Evolutionary conservation across 2,113 vertebrate genomes (phyloP).

Genomic region (Heloderma charlesbogerti): DNA sequence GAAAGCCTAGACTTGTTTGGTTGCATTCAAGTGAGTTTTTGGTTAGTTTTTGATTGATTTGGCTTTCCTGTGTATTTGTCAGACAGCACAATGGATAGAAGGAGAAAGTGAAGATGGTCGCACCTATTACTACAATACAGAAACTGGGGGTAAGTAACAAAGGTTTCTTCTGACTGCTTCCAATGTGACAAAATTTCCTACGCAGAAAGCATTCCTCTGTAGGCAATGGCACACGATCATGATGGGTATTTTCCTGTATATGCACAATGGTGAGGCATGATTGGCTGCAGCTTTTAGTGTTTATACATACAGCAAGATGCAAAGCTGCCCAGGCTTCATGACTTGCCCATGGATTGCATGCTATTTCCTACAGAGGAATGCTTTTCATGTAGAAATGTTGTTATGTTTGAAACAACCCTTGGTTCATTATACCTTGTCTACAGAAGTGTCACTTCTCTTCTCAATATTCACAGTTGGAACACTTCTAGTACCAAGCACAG

Average conservation of each 20-base stretch:
- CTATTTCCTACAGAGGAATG: not conserved
- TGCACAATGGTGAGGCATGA: no score
- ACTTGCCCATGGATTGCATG: not conserved
- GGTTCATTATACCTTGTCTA: not conserved
- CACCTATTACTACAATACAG: constrained; percentile 91
- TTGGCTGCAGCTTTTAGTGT: not conserved
- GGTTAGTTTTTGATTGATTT: constrained; percentile 1
- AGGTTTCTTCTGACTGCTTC: not conserved
- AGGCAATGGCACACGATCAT: not conserved
- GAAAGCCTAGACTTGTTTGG: not conserved
- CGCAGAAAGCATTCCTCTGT: not conserved
- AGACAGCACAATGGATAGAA: constrained; percentile 85
- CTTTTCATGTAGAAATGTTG: not conserved
- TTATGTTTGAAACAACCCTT: not conserved
- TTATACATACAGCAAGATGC: not conserved
- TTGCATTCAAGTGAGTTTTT: not conserved
- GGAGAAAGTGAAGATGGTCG: constrained; percentile 89
- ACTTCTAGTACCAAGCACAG: not conserved
- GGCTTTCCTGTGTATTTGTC: constrained; percentile 17
- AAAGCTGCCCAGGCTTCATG: no score
- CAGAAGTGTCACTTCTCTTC: not conserved
- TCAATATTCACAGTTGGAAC: not conserved
- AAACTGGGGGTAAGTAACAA: constrained; percentile 86
- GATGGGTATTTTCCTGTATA: not conserved
- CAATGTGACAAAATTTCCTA: not conserved